Evolutionary conservation across 2,113 vertebrate genomes (phyloP).

Genomic region (Ceratotherium simum): DNA sequence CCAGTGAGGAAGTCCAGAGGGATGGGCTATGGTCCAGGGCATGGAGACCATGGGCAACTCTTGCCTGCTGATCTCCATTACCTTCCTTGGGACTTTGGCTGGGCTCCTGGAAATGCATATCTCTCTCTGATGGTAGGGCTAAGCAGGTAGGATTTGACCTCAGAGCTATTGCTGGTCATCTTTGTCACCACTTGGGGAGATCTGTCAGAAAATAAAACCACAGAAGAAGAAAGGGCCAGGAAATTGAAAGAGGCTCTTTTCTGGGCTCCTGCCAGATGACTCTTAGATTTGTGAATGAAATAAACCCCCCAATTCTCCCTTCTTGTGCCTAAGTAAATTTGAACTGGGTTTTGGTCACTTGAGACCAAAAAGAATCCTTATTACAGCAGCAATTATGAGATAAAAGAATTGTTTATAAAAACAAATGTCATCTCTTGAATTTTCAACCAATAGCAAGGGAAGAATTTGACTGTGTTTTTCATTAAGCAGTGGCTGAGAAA

Average conservation of each 20-base stretch:
- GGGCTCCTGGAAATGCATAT: background rate
- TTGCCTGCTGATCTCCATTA: background rate
- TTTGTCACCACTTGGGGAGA: background rate
- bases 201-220: slow-evolving; percentile 10
- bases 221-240: background rate
- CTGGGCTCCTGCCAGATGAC: background rate
- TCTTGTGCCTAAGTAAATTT: slow-evolving; percentile 51
- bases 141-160: slow-evolving; percentile 17
- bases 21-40: background rate
- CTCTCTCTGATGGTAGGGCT: background rate
- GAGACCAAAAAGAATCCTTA: background rate
- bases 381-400: slow-evolving; percentile 10
- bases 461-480: slow-evolving; percentile 41
- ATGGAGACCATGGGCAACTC: background rate
- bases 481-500: slow-evolving; percentile 8
- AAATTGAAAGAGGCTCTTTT: slow-evolving; percentile 41
- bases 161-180: background rate
- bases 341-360: slow-evolving; percentile 1
- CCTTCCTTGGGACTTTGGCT: background rate
- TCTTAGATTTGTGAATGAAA: slow-evolving; percentile 49
- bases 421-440: slow-evolving; percentile 20
- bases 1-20: background rate
- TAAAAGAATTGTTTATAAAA: slow-evolving; percentile 51
- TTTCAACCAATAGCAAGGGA: background rate
- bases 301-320: background rate